Evolutionary conservation across 1,140 invertebrate genomes (phyloP).

Genomic region (Cydia fagiglandana): DNA sequence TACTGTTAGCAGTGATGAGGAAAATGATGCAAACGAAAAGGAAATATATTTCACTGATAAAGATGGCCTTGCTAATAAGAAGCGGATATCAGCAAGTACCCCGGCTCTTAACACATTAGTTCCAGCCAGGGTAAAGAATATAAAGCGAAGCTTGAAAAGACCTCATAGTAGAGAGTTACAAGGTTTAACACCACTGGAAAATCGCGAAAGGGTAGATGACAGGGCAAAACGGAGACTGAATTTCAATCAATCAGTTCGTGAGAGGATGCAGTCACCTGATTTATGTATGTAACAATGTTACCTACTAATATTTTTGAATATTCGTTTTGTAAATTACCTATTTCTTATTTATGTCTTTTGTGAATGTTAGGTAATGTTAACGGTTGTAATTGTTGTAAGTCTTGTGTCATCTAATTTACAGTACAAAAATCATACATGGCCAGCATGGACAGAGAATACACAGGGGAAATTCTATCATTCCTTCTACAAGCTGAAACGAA

Average conservation of each 20-base stretch:
- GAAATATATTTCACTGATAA: conserved; percentile 39
- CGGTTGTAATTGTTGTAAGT: conserved; percentile 2
- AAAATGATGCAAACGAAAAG: conserved; percentile 34
- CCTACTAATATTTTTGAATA: too few relatives aligned
- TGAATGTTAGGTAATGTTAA: too few relatives aligned
- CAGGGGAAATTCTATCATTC: conserved; percentile 49
- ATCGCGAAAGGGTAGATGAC: conserved; percentile 42
- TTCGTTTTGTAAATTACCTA: too few relatives aligned
- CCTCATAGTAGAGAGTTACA: conserved; percentile 65
- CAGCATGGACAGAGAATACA: conserved; percentile 43
- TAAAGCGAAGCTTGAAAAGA: conserved; percentile 65
- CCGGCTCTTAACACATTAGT: conserved; percentile 47
- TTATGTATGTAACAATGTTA: conserved; percentile 47
- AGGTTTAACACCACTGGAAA: conserved; percentile 50
- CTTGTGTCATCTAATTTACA: conserved; percentile 22
- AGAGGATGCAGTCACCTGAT: conserved; percentile 43
- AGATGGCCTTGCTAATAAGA: conserved; percentile 38
- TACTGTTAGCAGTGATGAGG: conserved; percentile 53
- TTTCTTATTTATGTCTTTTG: too few relatives aligned
- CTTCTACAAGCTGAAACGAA: conserved; percentile 47
- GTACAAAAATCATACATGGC: conserved; percentile 28
- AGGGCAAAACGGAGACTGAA: conserved; percentile 45
- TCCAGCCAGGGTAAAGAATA: conserved; percentile 54
- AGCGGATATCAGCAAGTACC: conserved; percentile 39
- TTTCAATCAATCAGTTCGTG: conserved; percentile 41